Base-by-base conservation (phyloP, 2,797 vertebrate genomes). In the Acipenser ruthenus region DNA sequence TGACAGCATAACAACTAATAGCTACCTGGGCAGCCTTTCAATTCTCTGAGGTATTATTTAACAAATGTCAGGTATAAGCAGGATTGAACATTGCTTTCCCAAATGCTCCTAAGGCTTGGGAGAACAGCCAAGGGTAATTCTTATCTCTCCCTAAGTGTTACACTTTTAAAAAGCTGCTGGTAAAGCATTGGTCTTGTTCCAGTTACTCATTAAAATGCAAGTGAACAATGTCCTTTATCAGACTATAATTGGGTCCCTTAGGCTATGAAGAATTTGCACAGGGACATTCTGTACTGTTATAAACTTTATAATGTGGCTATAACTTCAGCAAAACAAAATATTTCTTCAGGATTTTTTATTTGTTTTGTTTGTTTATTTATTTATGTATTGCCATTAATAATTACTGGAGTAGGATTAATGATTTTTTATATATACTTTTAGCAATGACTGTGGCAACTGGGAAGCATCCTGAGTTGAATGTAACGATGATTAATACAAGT, bases 171-270 rank as follows among this genome's bases (percentile, higher is more conserved):
- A 49, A 47, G 63, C 68, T 53, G 63, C 58, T 6, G 50, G 50
- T 65, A 51, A 68, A 55, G 56, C 37, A 13, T 49, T 60, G 58
- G 62, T 74, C 68, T 71, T 72, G 69, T 72, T 76, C 67, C 62
- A 65, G 70, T 66, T 50, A 62, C 66, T 64, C 62, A 53, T 12
- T 63, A 67, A 18, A 10, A 37, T 67, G 56, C 52, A 18, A 23
- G 50, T 12, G 59, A 51, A 65, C 62, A 15, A 65, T 68, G 68
- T 76, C 63, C 67, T 77, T 71, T 70, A 68, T 70, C 72, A 67
- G 68, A 60, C 74, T 68, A 70, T 84, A 82, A 81, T 77, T 77
- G 69, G 65, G 71, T 80, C 74, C 69, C 76, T 63, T 55, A 77
- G 77, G 73, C 73, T 81, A 80, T 78, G 6, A 49, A 58, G 65